Base-by-base conservation (phyloP, 2,797 vertebrate genomes). In the Orestias chungarensis region DNA sequence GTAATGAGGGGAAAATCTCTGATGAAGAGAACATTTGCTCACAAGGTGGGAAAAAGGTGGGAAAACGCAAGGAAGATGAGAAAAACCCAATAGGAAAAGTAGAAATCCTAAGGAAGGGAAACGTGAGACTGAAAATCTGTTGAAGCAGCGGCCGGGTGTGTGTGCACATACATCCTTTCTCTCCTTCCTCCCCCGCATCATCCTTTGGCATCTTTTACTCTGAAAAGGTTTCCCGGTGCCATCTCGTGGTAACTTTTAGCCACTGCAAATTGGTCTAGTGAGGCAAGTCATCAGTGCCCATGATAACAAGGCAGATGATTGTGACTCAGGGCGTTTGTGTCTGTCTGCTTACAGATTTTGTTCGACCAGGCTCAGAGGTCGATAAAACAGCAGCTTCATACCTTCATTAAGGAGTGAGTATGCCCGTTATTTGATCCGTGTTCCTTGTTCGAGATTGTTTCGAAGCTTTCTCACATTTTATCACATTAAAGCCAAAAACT, bases 291-390 rank as follows among this genome's bases (percentile, higher is more conserved):
- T 5, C 29, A 43, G 27, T 66, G 0, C 11, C 5, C 47, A 23
- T n/a, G n/a, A 40, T 15, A 7, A 17, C 15, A 55, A 54, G 25
- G 27, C n/a, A 29, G 52, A 55, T 55, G 23, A 15, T 54, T 25
- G 59, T 42, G 38, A 42, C 18, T n/a, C 62, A 20, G 27, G 64
- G 44, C 83, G 61, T 59, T 25, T 9, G 50, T 43, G 33, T 74
- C 8, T 70, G 31, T 81, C 27, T 38, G 17, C 71, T 42, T 71
- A 69, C 92, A 99, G 98, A 98, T 99, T 88, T 92, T 99, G 76
- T 99, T 98, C 74, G 98, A 99, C 87, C 98, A 99, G 91, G 97
- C 98, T 14, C 98, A 99, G 94, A 93, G 98, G 70, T 98, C 97
- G 0, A 97, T 99, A 81, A 95, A 97, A 80, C 97, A 98, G 80